A percentile compares a stretch with the other conserved stretches of the same genome.
These are phyloP conservation scores for Chaetoderma sp. DNA, from an alignment of 2,888 invertebrate species.

Conservation along the genomic window DNA sequence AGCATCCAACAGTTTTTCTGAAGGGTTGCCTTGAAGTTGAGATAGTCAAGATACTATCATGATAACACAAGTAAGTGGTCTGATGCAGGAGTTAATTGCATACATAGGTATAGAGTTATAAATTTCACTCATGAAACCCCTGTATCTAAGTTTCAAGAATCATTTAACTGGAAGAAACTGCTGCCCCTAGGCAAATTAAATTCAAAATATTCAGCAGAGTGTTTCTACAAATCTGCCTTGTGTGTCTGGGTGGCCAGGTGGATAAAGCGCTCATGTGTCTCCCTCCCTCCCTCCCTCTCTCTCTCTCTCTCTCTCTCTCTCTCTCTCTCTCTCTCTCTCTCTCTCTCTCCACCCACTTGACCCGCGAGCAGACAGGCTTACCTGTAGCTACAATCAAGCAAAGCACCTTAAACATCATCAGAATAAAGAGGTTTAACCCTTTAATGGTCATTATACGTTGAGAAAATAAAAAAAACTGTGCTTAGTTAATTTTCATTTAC, in stretches of 20 bases:
- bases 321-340: background rate
- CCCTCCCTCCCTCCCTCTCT: background rate
- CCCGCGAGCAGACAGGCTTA: background rate
- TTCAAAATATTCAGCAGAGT: no score
- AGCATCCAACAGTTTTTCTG: no score
- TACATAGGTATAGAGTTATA: no score
- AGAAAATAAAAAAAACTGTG: no score
- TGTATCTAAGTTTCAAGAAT: background rate
- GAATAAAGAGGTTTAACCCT: background rate
- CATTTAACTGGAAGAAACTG: background rate
- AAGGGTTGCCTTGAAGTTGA: no score
- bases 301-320: background rate
- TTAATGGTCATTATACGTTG: background rate
- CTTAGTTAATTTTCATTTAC: no score
- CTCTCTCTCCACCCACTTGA: no score
- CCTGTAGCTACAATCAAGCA: background rate
- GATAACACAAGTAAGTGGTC: no score
- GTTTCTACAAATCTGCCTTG: background rate
- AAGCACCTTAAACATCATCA: background rate
- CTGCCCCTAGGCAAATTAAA: no score
- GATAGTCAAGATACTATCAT: no score
- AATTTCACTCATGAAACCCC: no score
- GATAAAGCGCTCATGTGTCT: background rate
- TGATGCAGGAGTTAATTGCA: no score
- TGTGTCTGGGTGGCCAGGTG: background rate